Conservation (phyloP, 2,797 vertebrate genomes). For the Argya squamiceps region DNA sequence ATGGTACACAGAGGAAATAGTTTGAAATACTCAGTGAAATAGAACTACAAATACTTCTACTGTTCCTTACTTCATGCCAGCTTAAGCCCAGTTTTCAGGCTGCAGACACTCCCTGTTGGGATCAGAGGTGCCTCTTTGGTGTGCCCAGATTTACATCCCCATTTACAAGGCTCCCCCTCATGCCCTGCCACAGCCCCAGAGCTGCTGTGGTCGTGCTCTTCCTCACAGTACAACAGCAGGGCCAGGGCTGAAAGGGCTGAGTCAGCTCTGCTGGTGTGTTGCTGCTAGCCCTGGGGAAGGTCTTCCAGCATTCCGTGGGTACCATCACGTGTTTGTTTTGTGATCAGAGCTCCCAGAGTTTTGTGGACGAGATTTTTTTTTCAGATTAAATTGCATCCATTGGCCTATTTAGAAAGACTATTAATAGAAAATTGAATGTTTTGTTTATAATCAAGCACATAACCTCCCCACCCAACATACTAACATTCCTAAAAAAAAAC, state of each 20-base stretch:
- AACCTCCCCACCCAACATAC: background rate
- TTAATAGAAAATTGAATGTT: background rate
- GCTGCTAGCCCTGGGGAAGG: background rate
- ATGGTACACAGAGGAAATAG: background rate
- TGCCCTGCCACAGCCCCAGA: background rate
- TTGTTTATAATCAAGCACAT: background rate
- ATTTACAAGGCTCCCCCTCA: background rate
- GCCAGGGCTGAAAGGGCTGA: background rate
- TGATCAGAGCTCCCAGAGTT: background rate
- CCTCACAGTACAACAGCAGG: rapidly evolving
- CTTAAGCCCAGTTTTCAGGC: background rate
- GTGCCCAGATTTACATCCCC: background rate
- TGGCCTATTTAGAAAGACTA: background rate
- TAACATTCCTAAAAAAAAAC: background rate
- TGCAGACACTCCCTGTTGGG: background rate
- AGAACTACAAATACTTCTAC: background rate
- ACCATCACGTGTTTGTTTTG: background rate
- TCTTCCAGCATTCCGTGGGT: background rate
- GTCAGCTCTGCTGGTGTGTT: background rate
- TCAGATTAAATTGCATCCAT: background rate
- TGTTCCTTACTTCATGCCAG: background rate
- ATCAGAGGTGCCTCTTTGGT: background rate
- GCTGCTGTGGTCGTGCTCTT: rapidly evolving
- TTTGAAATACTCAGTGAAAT: background rate
- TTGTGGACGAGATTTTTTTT: background rate